A percentile compares a stretch with the other conserved stretches of the same genome.
Evolutionary conservation across 2,888 invertebrate genomes (phyloP).

Genomic region (Hypercompe scribonia): DNA sequence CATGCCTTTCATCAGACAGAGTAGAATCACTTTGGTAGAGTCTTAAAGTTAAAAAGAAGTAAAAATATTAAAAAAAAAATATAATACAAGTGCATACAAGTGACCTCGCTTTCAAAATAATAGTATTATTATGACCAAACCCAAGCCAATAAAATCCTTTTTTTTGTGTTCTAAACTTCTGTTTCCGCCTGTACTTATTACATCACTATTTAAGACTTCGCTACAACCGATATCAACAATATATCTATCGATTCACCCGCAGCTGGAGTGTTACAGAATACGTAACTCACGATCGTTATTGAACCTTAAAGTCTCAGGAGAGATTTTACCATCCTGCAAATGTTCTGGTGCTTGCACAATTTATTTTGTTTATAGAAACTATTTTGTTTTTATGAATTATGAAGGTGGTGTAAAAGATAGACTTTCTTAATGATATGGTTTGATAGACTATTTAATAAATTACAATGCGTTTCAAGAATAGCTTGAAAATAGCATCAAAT

Average conservation of each 20-base stretch:
- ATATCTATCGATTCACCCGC: constrained; percentile 5
- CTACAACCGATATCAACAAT: constrained; percentile 16
- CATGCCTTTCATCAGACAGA: too few relatives aligned
- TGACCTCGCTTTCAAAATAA: neutral
- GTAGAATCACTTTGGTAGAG: too few relatives aligned
- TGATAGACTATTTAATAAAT: neutral
- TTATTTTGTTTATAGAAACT: neutral
- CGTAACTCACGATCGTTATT: constrained; percentile 5
- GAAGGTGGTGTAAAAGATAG: neutral
- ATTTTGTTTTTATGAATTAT: neutral
- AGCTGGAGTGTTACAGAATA: neutral
- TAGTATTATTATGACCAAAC: neutral
- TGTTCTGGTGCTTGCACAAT: neutral
- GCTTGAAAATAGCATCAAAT: neutral
- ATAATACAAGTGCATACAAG: too few relatives aligned
- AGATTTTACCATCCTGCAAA: neutral
- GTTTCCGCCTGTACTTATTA: neutral
- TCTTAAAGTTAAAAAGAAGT: too few relatives aligned
- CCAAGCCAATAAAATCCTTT: neutral
- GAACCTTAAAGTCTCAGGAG: constrained; percentile 5
- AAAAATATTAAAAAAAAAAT: too few relatives aligned
- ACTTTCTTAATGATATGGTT: too few relatives aligned
- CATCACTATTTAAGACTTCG: neutral
- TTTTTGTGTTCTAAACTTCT: neutral
- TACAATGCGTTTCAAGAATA: neutral